phyloP scores from a whole-genome alignment of 2,797 vertebrate genomes.

The Podarcis lilfordi region DNA sequence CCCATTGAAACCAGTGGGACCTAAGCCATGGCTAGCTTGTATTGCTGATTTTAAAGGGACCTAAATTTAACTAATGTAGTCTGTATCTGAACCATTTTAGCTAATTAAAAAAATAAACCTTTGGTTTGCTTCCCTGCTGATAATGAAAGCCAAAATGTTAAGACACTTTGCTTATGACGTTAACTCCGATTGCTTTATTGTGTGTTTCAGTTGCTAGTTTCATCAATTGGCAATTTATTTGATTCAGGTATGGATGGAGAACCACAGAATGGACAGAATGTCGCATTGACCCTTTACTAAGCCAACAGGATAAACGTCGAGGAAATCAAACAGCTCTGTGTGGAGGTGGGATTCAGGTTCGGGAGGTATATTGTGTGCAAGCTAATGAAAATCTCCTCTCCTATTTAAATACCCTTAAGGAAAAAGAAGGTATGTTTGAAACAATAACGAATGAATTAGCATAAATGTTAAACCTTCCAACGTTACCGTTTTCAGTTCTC shows the following conservation, averaged over 20 bases:
- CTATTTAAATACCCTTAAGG: slow-evolving; percentile 81
- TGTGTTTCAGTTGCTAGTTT: not conserved
- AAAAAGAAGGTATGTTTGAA: slow-evolving; percentile 86
- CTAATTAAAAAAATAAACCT: not conserved
- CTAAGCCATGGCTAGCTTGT: not conserved
- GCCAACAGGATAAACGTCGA: slow-evolving; percentile 92
- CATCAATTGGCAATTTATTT: not conserved
- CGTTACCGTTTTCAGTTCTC: not conserved
- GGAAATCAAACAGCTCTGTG: slow-evolving; percentile 92
- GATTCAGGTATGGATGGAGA: slow-evolving; percentile 88
- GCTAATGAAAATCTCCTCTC: slow-evolving; percentile 86
- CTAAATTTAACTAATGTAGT: not conserved
- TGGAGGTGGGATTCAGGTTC: slow-evolving; percentile 90
- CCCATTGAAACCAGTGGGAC: not conserved
- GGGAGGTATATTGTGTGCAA: slow-evolving; percentile 91
- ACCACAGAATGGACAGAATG: slow-evolving; percentile 94
- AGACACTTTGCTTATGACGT: not conserved
- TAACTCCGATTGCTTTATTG: not conserved
- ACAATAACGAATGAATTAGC: slow-evolving; percentile 20
- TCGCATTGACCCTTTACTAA: slow-evolving; percentile 89
- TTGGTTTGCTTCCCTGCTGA: not conserved
- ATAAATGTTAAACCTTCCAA: not conserved
- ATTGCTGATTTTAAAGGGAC: not conserved
- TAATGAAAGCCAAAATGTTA: slow-evolving; percentile 12
- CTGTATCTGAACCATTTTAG: not conserved